phyloP scores from a whole-genome alignment of 2,113 vertebrate genomes.

The Trogon melanurus region DNA sequence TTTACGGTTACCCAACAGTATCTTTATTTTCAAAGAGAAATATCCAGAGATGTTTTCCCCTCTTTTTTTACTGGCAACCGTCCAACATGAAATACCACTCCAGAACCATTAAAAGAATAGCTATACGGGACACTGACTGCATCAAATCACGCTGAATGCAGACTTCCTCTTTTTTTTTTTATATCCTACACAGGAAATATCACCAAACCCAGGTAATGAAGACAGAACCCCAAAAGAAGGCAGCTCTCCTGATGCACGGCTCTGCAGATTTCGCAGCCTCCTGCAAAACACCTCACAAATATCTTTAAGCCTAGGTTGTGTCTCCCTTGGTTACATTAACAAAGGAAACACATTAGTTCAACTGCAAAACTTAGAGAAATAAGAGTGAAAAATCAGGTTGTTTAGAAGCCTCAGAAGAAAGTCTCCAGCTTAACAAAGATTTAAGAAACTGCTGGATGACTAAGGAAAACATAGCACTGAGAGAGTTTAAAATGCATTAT shows the following conservation, averaged over 20 bases:
- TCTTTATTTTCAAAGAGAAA: not conserved
- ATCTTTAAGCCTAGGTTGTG: not conserved
- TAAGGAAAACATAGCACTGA: not conserved
- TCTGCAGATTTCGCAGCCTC: not conserved
- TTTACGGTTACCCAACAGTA: not conserved
- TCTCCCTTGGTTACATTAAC: not conserved
- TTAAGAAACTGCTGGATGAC: not conserved
- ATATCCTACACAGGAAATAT: not conserved
- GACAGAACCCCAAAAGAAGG: not conserved
- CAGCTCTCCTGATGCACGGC: not conserved
- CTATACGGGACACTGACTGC: not conserved
- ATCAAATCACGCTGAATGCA: not conserved
- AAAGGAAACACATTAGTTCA: not conserved
- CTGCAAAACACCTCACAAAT: not conserved
- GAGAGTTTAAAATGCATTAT: not conserved
- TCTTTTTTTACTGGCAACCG: not conserved
- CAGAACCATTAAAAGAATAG: not conserved
- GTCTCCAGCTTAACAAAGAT: not conserved
- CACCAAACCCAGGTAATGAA: not conserved
- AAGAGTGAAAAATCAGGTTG: not conserved
- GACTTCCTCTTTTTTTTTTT: not conserved
- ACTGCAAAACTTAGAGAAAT: not conserved
- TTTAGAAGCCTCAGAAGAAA: not conserved
- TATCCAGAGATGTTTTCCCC: not conserved
- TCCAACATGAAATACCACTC: not conserved